Base-by-base conservation (phyloP, 2,113 vertebrate genomes). In the Jacana jacana region DNA sequence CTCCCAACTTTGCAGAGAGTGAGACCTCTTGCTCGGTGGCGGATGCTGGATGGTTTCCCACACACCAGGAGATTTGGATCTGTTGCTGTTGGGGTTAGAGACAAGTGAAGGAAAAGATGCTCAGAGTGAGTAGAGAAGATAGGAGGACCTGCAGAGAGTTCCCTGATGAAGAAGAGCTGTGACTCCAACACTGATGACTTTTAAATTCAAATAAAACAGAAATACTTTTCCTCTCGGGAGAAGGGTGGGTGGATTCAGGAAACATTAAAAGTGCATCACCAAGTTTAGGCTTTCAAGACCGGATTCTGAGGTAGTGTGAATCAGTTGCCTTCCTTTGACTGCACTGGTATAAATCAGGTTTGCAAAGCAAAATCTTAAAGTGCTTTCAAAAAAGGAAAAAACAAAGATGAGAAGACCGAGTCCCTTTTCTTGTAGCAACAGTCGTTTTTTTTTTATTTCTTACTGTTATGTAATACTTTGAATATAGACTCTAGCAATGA, bases 401-500 rank as follows among this genome's bases (percentile, higher is more conserved):
- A 79, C 76, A 82, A 90, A 86, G 61, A 90, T 83, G 76, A 90
- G 81, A 92, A 80, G 84, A 72, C 61, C 48, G 70, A 89, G 37
- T 81, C 86, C 44, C 71, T 77, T 88, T 88, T 63, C 82, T 88
- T 83, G 80, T 73, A 86, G 89, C 72, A 93, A 51, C 48, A 44
- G 52, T 60, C 5, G 65, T 75, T 87, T 63, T 63, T n/a, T 40
- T 30, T 40, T 55, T 46, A 60, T 73, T 90, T 52, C 61, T 52
- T 61, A 54, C 55, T 83, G 71, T 73, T 81, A 63, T 42, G 79
- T 89, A 91, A 66, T 58, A 66, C 85, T 93, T 92, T 81, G 88
- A 90, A 71, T 94, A 91, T 75, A 90, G 94, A 93, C 72, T 86
- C 61, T 16, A 94, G 88, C 86, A 91, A 81, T 90, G 69, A 96